Evolutionary conservation across 1,140 invertebrate genomes (phyloP).

Genomic region (roundworm (Caenorhabditis elegans)): DNA sequence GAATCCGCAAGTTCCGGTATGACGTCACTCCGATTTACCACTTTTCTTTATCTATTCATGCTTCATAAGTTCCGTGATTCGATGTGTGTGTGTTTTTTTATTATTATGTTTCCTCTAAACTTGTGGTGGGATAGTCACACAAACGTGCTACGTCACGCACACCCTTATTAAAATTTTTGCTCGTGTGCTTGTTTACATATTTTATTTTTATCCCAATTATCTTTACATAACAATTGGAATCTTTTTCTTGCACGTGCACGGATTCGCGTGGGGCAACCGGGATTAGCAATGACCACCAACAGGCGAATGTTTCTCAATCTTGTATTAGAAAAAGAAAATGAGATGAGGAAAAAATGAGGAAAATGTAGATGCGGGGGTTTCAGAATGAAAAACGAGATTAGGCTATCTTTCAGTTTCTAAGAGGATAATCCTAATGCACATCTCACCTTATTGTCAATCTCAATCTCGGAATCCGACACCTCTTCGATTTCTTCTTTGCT

Average conservation of each 20-base stretch:
- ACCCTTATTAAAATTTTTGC: not conserved
- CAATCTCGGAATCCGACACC: not conserved
- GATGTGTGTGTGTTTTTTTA: not conserved
- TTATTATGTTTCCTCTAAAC: not conserved
- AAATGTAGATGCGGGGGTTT: constrained; percentile 15
- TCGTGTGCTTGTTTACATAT: not conserved
- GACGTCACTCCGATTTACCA: no score
- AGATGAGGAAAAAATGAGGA: not conserved
- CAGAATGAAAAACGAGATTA: not conserved
- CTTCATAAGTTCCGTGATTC: no score
- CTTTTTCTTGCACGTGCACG: not conserved
- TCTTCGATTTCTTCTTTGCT: not conserved
- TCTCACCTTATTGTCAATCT: constrained; percentile 24
- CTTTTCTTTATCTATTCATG: no score
- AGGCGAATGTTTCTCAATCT: not conserved
- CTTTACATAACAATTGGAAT: not conserved
- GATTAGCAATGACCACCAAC: not conserved
- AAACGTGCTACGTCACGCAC: not conserved
- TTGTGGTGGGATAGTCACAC: not conserved
- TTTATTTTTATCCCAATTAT: not conserved
- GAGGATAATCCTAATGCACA: not conserved
- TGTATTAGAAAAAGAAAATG: not conserved
- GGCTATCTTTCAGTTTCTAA: not conserved
- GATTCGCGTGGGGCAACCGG: not conserved
- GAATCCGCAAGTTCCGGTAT: no score